Conservation (phyloP, 2,888 invertebrate species). For the Agrochola litura region DNA sequence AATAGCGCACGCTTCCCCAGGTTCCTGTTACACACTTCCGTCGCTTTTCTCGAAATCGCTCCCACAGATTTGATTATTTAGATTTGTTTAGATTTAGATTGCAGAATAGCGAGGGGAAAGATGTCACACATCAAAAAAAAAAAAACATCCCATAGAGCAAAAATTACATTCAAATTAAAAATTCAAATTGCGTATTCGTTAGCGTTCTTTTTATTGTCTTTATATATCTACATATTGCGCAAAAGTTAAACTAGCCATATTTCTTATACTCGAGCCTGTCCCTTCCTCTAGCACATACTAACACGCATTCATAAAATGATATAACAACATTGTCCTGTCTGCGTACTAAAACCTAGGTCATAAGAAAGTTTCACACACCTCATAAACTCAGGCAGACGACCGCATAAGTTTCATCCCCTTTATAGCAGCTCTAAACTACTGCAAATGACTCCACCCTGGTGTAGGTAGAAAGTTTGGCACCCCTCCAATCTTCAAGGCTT, state of each 20-base stretch:
- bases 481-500: slow-evolving; percentile 77
- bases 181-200: neutral
- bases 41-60: no score
- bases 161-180: neutral
- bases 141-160: neutral
- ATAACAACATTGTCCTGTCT: slow-evolving; percentile 8
- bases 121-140: no score
- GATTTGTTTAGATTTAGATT: no score
- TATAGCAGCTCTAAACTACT: slow-evolving; percentile 51
- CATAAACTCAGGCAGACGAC: slow-evolving; percentile 33
- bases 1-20: no score
- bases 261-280: neutral
- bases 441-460: slow-evolving; percentile 49
- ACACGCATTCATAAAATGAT: slow-evolving; percentile 27
- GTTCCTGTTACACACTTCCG: no score
- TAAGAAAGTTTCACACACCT: slow-evolving; percentile 45
- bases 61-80: no score
- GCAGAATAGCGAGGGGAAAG: no score
- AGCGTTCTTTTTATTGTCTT: neutral
- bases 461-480: slow-evolving; percentile 70
- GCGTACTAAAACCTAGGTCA: slow-evolving; percentile 7
- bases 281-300: slow-evolving; percentile 14
- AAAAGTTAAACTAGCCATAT: neutral
- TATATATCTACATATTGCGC: no score
- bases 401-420: slow-evolving; percentile 37